Percentiles rank a stretch among this genome's conserved stretches.
phyloP scores from a whole-genome alignment of 92 coral and sea anemone genomes.

The Anthopleura xanthogrammica region DNA sequence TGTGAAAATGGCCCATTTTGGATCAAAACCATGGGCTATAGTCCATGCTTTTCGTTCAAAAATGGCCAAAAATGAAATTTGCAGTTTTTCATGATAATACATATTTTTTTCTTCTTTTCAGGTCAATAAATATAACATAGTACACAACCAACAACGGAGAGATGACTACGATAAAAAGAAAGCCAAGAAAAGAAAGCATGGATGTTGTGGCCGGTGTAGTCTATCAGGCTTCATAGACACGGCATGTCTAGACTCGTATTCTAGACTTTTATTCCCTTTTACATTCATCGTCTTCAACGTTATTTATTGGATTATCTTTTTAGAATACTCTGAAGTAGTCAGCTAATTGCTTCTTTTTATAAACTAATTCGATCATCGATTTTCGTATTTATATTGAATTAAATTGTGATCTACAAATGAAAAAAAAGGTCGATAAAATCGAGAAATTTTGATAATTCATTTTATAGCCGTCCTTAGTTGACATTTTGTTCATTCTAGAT shows the following conservation, averaged over 20 bases:
- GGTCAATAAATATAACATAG: constrained; percentile 10
- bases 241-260: constrained; percentile 81
- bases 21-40: too few species aligned
- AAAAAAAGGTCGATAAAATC: too few species aligned
- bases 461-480: too few species aligned
- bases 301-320: constrained; percentile 59
- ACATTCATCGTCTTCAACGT: constrained; percentile 67
- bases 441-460: too few species aligned
- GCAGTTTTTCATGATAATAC: background rate
- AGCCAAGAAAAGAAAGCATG: constrained; percentile 30
- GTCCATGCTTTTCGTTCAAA: too few species aligned
- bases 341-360: background rate
- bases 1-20: too few species aligned
- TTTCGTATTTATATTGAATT: too few species aligned
- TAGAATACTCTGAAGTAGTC: constrained; percentile 8
- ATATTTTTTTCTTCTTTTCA: background rate
- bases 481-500: too few species aligned
- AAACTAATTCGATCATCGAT: background rate
- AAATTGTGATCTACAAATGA: too few species aligned
- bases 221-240: constrained; percentile 57
- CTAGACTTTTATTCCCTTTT: constrained; percentile 82
- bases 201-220: constrained; percentile 24
- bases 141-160: background rate
- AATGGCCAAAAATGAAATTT: too few species aligned
- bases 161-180: constrained; percentile 48